A percentile compares a stretch with the other conserved stretches of the same genome.
phyloP scores from a whole-genome alignment of 2,888 invertebrate genomes.

The Pterobdella sp. region DNA sequence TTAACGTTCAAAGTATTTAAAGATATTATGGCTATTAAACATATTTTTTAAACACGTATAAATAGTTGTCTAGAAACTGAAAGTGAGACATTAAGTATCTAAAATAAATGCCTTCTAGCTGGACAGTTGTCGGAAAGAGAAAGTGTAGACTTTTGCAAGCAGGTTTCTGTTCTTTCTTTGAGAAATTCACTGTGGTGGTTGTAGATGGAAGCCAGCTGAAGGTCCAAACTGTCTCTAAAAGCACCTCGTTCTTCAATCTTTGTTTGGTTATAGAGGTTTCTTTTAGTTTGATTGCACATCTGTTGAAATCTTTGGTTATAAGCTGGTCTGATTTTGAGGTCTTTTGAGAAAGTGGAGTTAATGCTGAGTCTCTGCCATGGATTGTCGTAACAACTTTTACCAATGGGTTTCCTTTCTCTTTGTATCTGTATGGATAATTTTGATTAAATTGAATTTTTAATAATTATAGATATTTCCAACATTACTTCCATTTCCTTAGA shows the following conservation, averaged over 20 bases:
- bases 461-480: no score
- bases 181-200: constrained; percentile 49
- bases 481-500: no score
- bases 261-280: background rate
- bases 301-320: background rate
- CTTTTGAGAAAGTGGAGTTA: constrained; percentile 45
- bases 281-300: background rate
- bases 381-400: constrained; percentile 27
- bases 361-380: constrained; percentile 48
- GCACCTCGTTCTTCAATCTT: constrained; percentile 43
- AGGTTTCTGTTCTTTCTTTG: constrained; percentile 44
- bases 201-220: constrained; percentile 49
- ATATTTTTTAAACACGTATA: no score
- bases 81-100: no score
- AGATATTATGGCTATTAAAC: no score
- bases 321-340: constrained; percentile 41
- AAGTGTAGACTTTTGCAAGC: constrained; percentile 49
- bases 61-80: no score
- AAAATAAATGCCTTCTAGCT: background rate
- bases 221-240: constrained; percentile 50
- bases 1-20: no score
- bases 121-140: constrained; percentile 45
- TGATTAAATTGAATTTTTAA: no score
- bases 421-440: background rate
- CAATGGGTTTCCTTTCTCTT: background rate